A percentile compares a stretch with the other conserved stretches of the same genome.
phyloP scores from a whole-genome alignment of 2,888 invertebrate species.

The Callyntrura guangdongensis region DNA sequence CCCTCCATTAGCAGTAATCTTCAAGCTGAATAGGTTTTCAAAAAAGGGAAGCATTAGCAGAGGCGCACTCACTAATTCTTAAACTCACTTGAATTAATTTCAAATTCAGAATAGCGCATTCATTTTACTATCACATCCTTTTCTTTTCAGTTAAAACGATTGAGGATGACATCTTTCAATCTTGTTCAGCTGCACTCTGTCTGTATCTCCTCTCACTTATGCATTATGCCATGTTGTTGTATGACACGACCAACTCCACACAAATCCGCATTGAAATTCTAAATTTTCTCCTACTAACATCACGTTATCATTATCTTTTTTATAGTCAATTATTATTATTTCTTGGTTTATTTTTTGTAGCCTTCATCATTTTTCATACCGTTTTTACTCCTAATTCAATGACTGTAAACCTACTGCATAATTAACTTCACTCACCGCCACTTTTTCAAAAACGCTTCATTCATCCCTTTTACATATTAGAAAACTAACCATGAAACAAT shows the following conservation, averaged over 20 bases:
- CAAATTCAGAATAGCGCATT: not conserved
- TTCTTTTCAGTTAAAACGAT: not conserved
- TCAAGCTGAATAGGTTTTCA: too few relatives aligned
- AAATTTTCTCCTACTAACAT: not conserved
- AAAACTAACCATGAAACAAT: conserved; percentile 53
- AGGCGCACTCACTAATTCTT: not conserved
- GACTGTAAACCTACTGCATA: not conserved
- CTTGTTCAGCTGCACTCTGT: not conserved
- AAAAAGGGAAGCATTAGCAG: not conserved
- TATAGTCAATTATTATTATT: not conserved
- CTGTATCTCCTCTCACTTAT: too few relatives aligned
- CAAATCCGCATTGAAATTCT: too few relatives aligned
- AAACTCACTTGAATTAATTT: not conserved
- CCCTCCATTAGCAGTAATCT: not conserved
- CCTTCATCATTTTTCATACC: not conserved
- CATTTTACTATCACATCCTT: not conserved
- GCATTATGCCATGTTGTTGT: too few relatives aligned
- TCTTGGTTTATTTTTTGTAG: not conserved
- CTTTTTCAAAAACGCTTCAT: not conserved
- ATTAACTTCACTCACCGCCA: conserved; percentile 14
- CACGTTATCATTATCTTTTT: not conserved
- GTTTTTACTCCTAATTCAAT: not conserved
- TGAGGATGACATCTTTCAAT: not conserved
- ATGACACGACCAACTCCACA: too few relatives aligned
- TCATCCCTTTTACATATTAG: not conserved